phyloP scores from a whole-genome alignment of 2,113 vertebrate species.

The Strix aluco region DNA sequence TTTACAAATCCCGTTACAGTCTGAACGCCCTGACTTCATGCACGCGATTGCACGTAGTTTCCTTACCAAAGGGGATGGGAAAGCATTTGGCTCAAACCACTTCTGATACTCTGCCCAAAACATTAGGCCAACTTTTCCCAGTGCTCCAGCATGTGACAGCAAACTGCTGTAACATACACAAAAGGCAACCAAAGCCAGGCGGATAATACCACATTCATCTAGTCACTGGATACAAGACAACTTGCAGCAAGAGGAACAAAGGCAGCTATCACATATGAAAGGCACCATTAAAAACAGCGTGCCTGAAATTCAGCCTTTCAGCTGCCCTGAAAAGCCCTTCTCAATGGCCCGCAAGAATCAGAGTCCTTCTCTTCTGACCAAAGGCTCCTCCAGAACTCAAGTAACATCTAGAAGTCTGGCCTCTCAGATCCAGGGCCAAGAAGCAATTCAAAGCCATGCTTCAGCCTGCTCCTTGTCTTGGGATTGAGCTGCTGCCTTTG shows the following conservation, averaged over 20 bases:
- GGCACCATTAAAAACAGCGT: not conserved
- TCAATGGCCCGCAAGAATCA: not conserved
- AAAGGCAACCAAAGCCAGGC: constrained; percentile 4
- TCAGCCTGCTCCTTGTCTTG: not conserved
- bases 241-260: constrained; percentile 35
- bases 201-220: constrained; percentile 51
- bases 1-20: not conserved
- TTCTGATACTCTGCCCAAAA: constrained; percentile 22
- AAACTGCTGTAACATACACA: constrained; percentile 2
- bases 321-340: constrained; percentile 1
- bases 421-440: not conserved
- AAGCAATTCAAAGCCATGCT: not conserved
- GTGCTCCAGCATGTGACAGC: constrained; percentile 52
- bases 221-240: not conserved
- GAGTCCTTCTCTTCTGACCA: constrained; percentile 3
- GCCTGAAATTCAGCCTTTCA: not conserved
- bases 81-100: constrained; percentile 8
- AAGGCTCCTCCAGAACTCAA: constrained; percentile 6
- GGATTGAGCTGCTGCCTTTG: not conserved
- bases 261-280: constrained; percentile 34
- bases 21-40: not conserved
- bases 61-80: not conserved
- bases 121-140: constrained; percentile 4
- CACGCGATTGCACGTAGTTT: not conserved
- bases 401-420: not conserved